Percentiles rank a stretch among this genome's conserved stretches.
Evolutionary conservation across 2,797 vertebrate species (phyloP).

Genomic region (Gorsachius magnificus): DNA sequence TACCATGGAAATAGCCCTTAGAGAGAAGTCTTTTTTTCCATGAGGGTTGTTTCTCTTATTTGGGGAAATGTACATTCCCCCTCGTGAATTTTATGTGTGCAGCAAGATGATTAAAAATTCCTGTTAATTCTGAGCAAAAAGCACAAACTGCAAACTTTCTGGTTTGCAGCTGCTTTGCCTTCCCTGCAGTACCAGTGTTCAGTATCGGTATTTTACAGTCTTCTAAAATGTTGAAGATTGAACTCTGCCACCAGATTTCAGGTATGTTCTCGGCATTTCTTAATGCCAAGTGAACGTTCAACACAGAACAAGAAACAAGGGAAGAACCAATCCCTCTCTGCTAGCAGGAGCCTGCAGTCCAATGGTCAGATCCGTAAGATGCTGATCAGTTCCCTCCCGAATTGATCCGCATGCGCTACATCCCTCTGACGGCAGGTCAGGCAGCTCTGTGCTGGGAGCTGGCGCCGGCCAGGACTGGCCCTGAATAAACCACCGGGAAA

Average conservation of each 20-base stretch:
- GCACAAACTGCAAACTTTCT: not conserved
- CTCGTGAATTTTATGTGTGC: not conserved
- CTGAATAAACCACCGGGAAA: not conserved
- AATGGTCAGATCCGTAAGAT: not conserved
- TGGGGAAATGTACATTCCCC: not conserved
- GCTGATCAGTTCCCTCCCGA: not conserved
- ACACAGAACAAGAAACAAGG: not conserved
- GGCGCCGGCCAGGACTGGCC: not conserved
- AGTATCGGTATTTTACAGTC: not conserved
- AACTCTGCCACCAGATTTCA: not conserved
- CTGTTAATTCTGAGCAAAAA: not conserved
- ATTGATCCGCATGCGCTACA: too few species aligned
- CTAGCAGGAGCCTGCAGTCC: not conserved
- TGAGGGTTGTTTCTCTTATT: not conserved
- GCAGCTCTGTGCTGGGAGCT: not conserved
- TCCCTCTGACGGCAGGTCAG: not conserved
- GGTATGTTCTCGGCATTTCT: not conserved
- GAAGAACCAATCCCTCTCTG: not conserved
- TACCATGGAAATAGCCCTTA: conserved; percentile 47
- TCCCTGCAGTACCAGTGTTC: not conserved
- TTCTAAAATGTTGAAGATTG: not conserved
- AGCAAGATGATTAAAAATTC: not conserved
- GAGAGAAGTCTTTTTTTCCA: not conserved
- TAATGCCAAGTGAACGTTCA: not conserved
- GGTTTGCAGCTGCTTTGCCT: not conserved